Percentiles rank a stretch among this genome's conserved stretches.
phyloP scores from a whole-genome alignment of 37 sponge, comb jelly and placozoan species.

The Beroe forskalii region DNA sequence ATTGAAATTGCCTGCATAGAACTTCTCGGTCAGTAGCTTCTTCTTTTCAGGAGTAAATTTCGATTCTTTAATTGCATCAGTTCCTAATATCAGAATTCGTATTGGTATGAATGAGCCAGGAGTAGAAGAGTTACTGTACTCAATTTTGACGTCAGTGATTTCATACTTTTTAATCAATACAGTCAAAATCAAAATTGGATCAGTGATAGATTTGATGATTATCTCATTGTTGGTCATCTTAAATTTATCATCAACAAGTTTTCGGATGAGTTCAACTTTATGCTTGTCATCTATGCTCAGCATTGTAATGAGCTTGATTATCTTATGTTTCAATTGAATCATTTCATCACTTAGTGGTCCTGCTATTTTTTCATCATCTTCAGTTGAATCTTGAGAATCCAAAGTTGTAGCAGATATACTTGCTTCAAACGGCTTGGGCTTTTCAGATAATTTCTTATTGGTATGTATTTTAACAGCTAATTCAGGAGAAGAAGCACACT shows the following conservation, averaged over 20 bases:
- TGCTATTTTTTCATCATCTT: neutral
- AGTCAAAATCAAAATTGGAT: neutral
- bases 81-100: neutral
- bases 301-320: slow-evolving; percentile 52
- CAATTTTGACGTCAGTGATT: slow-evolving; percentile 31
- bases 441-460: neutral
- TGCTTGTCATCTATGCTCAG: slow-evolving; percentile 10
- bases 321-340: slow-evolving; percentile 37
- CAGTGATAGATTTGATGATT: neutral
- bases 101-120: neutral
- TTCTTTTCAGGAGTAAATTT: slow-evolving; percentile 52
- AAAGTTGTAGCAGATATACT: slow-evolving; percentile 10
- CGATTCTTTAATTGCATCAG: slow-evolving; percentile 45
- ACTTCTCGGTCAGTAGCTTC: slow-evolving; percentile 46
- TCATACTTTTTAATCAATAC: neutral
- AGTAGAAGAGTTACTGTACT: neutral
- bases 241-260: slow-evolving; percentile 38
- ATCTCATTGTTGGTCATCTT: neutral
- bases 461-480: slow-evolving; percentile 2
- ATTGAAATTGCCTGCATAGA: neutral
- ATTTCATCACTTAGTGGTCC: neutral
- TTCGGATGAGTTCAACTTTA: slow-evolving; percentile 9
- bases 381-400: neutral
- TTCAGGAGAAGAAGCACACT: slow-evolving; percentile 22
- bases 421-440: slow-evolving; percentile 32